phyloP scores from a whole-genome alignment of 2,888 invertebrate genomes.

The Leptopterna dolabrata region DNA sequence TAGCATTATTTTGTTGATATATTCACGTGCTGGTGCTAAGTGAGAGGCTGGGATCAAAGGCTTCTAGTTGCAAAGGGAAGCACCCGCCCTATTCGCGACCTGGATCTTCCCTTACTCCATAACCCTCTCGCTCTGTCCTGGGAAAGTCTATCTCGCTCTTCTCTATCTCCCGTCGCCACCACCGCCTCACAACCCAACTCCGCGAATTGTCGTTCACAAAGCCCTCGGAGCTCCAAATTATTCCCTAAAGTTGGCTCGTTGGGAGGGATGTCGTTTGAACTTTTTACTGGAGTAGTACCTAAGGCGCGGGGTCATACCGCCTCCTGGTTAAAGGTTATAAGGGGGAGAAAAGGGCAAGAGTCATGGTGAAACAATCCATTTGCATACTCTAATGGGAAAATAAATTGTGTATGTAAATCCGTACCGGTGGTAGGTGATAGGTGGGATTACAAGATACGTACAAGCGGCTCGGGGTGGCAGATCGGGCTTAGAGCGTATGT shows the following conservation, averaged over 20 bases:
- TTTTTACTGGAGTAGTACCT: conserved; percentile 23
- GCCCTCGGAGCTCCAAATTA: conserved; percentile 51
- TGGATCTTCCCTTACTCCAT: conserved; percentile 32
- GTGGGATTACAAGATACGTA: conserved; percentile 51
- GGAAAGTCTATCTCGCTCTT: neutral
- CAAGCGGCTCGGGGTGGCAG: conserved; percentile 20
- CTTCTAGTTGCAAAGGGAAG: conserved; percentile 50
- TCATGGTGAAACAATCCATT: conserved; percentile 54
- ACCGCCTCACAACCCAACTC: neutral
- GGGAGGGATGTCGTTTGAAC: conserved; percentile 50
- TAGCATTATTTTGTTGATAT: conserved; percentile 49
- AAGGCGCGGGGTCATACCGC: neutral
- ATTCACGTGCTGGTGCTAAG: conserved; percentile 46
- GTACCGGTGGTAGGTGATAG: conserved; percentile 46
- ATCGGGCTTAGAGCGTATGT: conserved; percentile 42
- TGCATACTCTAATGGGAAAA: conserved; percentile 56
- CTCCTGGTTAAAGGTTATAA: conserved; percentile 9
- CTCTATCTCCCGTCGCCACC: neutral
- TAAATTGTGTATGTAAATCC: conserved; percentile 56
- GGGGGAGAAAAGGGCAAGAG: conserved; percentile 16
- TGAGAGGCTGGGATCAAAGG: conserved; percentile 49
- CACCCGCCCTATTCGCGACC: conserved; percentile 24
- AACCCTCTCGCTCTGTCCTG: neutral
- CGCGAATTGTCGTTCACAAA: conserved; percentile 48
- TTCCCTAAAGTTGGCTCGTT: conserved; percentile 50